Percentiles rank a stretch among this genome's conserved stretches.
These are phyloP conservation scores for Phyllotis vaccarum DNA, from an alignment of 2,797 vertebrate species.

Conservation along the genomic window DNA sequence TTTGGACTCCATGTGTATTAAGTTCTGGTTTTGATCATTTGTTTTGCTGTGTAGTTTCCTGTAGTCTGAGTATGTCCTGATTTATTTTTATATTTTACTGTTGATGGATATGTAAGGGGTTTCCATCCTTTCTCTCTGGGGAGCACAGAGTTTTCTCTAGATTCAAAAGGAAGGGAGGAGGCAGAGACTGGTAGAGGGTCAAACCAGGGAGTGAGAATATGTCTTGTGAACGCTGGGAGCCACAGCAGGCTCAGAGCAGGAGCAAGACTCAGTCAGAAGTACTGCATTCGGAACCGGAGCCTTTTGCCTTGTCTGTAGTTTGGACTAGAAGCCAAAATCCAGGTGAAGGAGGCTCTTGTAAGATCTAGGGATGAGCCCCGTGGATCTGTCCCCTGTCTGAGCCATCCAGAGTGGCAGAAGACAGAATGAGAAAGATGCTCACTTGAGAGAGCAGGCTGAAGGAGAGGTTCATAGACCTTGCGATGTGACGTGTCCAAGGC, in stretches of 20 bases:
- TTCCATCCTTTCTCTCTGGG: neutral
- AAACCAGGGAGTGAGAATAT: neutral
- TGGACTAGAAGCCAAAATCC: neutral
- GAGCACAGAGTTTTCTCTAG: neutral
- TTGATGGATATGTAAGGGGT: neutral
- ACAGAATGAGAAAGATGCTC: neutral
- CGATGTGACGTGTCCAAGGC: neutral
- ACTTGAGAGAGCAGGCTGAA: neutral
- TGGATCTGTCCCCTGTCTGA: neutral
- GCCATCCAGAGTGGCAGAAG: neutral
- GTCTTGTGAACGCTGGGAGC: neutral
- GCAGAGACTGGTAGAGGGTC: neutral
- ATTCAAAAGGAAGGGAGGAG: neutral
- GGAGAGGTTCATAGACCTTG: neutral
- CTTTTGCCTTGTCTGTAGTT: neutral
- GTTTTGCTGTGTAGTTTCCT: slow-evolving; percentile 44
- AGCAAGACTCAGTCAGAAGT: neutral
- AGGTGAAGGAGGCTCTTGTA: neutral
- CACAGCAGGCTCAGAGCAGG: neutral
- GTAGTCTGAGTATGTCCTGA: neutral
- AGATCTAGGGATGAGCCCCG: neutral
- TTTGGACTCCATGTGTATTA: neutral
- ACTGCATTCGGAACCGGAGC: neutral
- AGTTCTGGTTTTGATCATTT: neutral
- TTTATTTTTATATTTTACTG: neutral